Percentiles rank a stretch among this genome's conserved stretches.
These are phyloP conservation scores for Olivierus martensii DNA, from an alignment of 1,140 invertebrate genomes.

Conservation along the genomic window DNA sequence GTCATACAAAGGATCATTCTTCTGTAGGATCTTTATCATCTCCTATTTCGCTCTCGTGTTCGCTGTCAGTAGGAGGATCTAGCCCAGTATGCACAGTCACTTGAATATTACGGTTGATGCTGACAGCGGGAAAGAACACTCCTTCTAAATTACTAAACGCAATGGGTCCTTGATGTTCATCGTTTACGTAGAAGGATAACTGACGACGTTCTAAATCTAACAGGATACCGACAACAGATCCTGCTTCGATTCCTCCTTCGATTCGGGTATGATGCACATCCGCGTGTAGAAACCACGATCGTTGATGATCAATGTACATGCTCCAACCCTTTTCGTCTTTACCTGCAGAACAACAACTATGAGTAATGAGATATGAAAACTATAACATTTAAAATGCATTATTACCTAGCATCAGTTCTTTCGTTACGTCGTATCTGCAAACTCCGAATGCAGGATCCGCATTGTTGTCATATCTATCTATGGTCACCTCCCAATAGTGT, in stretches of 20 bases:
- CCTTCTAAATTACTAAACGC: conserved; percentile 78
- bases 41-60: too few relatives aligned
- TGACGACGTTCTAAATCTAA: conserved; percentile 82
- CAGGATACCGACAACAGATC: conserved; percentile 76
- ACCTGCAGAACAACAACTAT: conserved; percentile 45
- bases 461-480: conserved; percentile 87
- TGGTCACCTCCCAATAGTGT: conserved; percentile 89
- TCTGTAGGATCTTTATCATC: too few relatives aligned
- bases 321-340: conserved; percentile 98
- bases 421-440: conserved; percentile 72
- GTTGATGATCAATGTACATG: conserved; percentile 93
- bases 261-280: conserved; percentile 78
- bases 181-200: conserved; percentile 87
- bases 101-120: conserved; percentile 86
- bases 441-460: conserved; percentile 90
- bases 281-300: conserved; percentile 88
- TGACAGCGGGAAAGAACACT: conserved; percentile 84
- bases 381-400: too few relatives aligned
- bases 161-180: conserved; percentile 62
- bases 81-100: conserved; percentile 86
- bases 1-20: too few relatives aligned
- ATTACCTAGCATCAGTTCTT: conserved; percentile 87
- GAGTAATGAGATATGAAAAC: too few relatives aligned
- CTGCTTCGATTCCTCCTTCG: conserved; percentile 72
- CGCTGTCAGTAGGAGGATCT: conserved; percentile 48